Base-by-base conservation (phyloP, 2,113 vertebrate species). In the Amphiprion ocellaris region DNA sequence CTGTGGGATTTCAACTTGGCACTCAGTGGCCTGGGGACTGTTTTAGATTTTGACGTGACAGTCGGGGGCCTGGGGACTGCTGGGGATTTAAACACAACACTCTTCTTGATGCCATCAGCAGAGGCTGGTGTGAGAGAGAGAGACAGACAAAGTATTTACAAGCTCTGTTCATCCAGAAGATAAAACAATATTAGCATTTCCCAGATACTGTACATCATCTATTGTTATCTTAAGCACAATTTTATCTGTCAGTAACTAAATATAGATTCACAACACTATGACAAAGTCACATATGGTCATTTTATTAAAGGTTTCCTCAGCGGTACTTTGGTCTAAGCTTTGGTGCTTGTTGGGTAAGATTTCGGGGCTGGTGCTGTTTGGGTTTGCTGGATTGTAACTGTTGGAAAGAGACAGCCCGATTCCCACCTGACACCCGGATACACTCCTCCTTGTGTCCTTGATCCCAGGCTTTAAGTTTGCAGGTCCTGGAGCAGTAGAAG, bases 371-470 rank as follows among this genome's bases (percentile, higher is more conserved):
- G 33, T 8, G 62, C 21, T 71, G 19, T 53, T 60, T 44, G 61
- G 39, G 10, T 52, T 59, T 69, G 21, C 17, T 39, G 33, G 33
- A 2, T 26, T 62, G 4, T 6, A 10, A 37, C 26, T 56, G 72
- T 44, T 53, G 55, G 33, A 41, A 5, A 37, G 26, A 62, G 8
- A 30, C 2, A 5, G 10, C 26, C n/a, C 24, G 19, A 24, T 37
- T 67, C 81, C 14, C 77, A 94, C 94, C 92, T 89, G 81, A 37
- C 0, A 26, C 5, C 8, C 74, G 81, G 10, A 64, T 7, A 63
- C 96, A 97, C 81, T 96, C 95, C 0, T 87, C 86, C 76, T 87
- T 94, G 77, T 97, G 97, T 54, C 86, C 66, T 15, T 95, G 89
- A 0, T 77, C 23, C 96, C 96, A 96, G 26, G 94, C 90, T 54